These are phyloP conservation scores for Eumeta japonica DNA, from an alignment of 1,140 invertebrate species.

Conservation along the genomic window DNA sequence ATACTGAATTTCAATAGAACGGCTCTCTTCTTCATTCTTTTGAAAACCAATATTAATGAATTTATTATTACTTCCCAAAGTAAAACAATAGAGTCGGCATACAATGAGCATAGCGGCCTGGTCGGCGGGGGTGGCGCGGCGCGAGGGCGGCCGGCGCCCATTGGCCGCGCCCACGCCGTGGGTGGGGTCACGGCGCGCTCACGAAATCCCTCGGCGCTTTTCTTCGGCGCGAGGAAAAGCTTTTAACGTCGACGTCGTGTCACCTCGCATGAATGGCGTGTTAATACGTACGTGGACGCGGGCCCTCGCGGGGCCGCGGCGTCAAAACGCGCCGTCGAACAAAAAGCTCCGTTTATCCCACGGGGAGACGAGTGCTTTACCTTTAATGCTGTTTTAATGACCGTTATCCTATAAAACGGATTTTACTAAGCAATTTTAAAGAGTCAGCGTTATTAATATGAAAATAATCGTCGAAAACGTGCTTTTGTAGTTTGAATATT, in stretches of 20 bases:
- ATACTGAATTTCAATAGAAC: neutral
- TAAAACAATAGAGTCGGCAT: neutral
- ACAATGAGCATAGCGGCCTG: neutral
- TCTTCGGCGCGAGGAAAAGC: slow-evolving; percentile 34
- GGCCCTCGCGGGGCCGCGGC: slow-evolving; percentile 6
- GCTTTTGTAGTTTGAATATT: too few relatives aligned
- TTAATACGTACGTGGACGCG: slow-evolving; percentile 16
- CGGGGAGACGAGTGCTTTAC: neutral
- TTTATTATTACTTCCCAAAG: neutral
- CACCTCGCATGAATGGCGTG: slow-evolving; percentile 10
- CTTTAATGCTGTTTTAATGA: neutral
- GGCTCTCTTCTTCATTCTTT: neutral
- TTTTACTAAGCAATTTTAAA: neutral
- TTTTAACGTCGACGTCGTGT: slow-evolving; percentile 41
- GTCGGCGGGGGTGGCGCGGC: slow-evolving; percentile 8
- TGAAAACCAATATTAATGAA: neutral
- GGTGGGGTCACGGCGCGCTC: slow-evolving; percentile 30
- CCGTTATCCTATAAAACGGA: neutral
- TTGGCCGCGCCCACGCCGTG: slow-evolving; percentile 37
- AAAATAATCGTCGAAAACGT: too few relatives aligned
- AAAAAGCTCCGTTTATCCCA: too few relatives aligned
- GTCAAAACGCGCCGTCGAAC: too few relatives aligned
- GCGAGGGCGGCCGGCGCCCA: slow-evolving; percentile 27
- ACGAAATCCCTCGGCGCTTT: slow-evolving; percentile 31
- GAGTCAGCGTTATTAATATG: neutral